Evolutionary conservation across 2,113 vertebrate species (phyloP).

Genomic region (Hemiprocne comata): DNA sequence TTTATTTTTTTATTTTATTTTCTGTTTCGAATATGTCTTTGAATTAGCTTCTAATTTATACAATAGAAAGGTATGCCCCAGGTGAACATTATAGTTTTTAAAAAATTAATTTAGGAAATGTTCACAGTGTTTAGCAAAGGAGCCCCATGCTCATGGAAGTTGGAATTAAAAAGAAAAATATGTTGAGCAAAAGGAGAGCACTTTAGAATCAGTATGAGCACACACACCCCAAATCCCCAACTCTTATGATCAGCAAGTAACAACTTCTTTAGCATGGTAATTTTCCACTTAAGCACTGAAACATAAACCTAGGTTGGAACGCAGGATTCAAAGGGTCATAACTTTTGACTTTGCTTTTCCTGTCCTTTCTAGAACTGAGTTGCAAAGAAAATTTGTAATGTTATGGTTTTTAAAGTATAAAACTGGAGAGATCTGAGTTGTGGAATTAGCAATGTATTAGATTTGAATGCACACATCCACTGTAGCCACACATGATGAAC

Average conservation of each 20-base stretch:
- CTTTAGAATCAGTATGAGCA: neutral
- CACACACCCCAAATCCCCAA: neutral
- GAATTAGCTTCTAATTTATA: neutral
- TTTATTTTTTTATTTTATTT: neutral
- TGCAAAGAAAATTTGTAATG: neutral
- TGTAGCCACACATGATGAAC: neutral
- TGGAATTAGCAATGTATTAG: neutral
- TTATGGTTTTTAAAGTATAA: neutral
- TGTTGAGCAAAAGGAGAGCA: neutral
- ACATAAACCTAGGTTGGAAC: neutral
- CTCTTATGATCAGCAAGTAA: neutral
- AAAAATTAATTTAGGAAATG: slow-evolving; percentile 1
- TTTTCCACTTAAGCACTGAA: slow-evolving; percentile 26
- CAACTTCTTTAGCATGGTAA: neutral
- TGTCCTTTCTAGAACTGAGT: neutral
- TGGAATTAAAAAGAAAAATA: slow-evolving; percentile 46
- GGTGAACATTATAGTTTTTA: neutral
- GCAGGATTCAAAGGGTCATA: neutral
- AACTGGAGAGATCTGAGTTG: neutral
- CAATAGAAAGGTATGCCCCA: neutral
- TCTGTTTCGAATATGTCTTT: neutral
- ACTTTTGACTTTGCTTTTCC: neutral
- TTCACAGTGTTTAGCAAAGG: slow-evolving; percentile 11
- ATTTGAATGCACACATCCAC: neutral
- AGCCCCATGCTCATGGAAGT: neutral